phyloP scores from a whole-genome alignment of 2,888 invertebrate species.

The Cheilosia urbana region DNA sequence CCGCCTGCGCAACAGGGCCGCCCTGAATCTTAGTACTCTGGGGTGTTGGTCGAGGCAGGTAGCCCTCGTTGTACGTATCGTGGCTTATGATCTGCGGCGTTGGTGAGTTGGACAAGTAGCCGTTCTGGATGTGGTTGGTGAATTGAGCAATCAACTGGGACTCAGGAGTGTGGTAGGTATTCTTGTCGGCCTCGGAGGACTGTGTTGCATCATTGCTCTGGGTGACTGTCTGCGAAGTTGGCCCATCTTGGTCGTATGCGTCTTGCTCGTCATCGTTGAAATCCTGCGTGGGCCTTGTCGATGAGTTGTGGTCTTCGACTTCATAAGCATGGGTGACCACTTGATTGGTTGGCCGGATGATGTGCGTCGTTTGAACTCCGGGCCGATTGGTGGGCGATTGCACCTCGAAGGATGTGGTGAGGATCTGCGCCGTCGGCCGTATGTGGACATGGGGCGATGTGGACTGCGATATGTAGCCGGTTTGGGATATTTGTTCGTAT shows the following conservation, averaged over 20 bases:
- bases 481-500: slow-evolving; percentile 58
- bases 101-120: slow-evolving; percentile 41
- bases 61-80: slow-evolving; percentile 28
- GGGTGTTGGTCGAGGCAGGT: slow-evolving; percentile 57
- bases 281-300: slow-evolving; percentile 46
- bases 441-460: slow-evolving; percentile 34
- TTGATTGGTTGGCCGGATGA: slow-evolving; percentile 46
- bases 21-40: slow-evolving; percentile 41
- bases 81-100: slow-evolving; percentile 32
- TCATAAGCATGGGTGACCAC: slow-evolving; percentile 50
- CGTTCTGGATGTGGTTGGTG: slow-evolving; percentile 51
- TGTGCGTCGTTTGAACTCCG: slow-evolving; percentile 21
- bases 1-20: slow-evolving; percentile 32
- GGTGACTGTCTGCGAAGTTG: slow-evolving; percentile 12
- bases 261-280: slow-evolving; percentile 20
- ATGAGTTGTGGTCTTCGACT: slow-evolving; percentile 38
- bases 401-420: slow-evolving; percentile 55
- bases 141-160: slow-evolving; percentile 65
- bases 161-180: slow-evolving; percentile 57
- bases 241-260: slow-evolving; percentile 21
- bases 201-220: slow-evolving; percentile 29
- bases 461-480: slow-evolving; percentile 47
- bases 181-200: slow-evolving; percentile 44
- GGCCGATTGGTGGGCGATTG: slow-evolving; percentile 49
- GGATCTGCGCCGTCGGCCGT: slow-evolving; percentile 56